Percentiles rank a stretch among this genome's conserved stretches.
phyloP scores from a whole-genome alignment of 2,797 vertebrate species.

The Aldrovandia affinis region DNA sequence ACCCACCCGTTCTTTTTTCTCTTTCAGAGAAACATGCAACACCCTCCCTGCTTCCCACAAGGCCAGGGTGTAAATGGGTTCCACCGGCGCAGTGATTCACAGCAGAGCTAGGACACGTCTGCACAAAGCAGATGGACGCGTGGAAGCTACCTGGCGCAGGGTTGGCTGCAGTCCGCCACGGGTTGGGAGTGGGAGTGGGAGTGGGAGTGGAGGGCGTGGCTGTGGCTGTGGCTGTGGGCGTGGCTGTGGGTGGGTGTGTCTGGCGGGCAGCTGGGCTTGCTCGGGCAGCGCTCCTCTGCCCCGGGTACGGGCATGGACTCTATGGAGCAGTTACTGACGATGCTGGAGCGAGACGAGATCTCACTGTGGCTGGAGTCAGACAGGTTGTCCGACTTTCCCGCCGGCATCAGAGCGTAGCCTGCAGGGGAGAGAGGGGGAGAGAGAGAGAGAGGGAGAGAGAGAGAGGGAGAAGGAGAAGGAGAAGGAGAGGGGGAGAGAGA shows the following conservation, averaged over 20 bases:
- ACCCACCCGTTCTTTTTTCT: slow-evolving; percentile 35
- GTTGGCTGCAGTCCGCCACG: slow-evolving; percentile 66
- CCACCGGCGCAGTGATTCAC: not conserved
- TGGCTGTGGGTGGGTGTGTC: slow-evolving; percentile 50
- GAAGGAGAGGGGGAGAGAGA: not conserved
- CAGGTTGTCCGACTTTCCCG: slow-evolving; percentile 83
- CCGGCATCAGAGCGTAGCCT: slow-evolving; percentile 83
- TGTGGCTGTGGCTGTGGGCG: not conserved
- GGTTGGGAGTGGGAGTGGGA: slow-evolving; percentile 59
- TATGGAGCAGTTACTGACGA: slow-evolving; percentile 86
- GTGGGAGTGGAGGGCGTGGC: not conserved
- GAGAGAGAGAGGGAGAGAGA: not conserved
- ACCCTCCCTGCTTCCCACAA: slow-evolving; percentile 55
- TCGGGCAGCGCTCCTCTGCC: slow-evolving; percentile 76
- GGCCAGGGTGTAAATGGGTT: slow-evolving; percentile 47
- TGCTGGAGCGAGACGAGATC: slow-evolving; percentile 93
- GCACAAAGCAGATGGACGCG: not conserved
- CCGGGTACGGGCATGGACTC: slow-evolving; percentile 82
- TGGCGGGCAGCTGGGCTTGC: slow-evolving; percentile 56
- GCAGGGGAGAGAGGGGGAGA: slow-evolving; percentile 4
- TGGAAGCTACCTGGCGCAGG: slow-evolving; percentile 36
- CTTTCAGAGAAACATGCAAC: slow-evolving; percentile 45
- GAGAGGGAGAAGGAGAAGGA: no score
- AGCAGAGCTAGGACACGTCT: not conserved
- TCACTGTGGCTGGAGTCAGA: slow-evolving; percentile 95